phyloP scores from a whole-genome alignment of 2,113 vertebrate genomes.

The Ursus arctos region DNA sequence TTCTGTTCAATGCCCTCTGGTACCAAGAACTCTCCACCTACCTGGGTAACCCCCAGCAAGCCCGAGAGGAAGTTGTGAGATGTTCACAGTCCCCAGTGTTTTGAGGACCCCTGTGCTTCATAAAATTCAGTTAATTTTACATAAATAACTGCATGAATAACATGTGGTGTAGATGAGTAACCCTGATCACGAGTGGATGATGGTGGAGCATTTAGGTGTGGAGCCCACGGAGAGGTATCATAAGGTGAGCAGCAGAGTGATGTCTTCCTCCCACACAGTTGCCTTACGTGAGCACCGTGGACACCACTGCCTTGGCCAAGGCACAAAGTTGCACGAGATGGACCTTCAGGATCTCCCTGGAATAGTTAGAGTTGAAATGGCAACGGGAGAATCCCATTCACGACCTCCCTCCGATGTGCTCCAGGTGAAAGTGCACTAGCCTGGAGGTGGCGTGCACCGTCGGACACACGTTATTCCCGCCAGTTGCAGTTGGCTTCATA shows the following conservation, averaged over 20 bases:
- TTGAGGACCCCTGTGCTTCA: not conserved
- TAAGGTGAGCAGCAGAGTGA: fast-evolving
- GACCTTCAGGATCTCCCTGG: fast-evolving
- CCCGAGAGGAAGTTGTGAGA: not conserved
- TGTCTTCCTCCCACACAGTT: no score
- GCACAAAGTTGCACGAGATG: fast-evolving
- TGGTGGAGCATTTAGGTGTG: fast-evolving
- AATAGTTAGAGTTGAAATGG: no score
- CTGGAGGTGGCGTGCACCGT: fast-evolving
- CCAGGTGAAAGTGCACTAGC: no score
- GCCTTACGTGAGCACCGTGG: fast-evolving
- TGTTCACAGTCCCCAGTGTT: no score
- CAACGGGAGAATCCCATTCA: fast-evolving
- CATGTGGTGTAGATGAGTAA: no score
- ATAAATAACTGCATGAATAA: no score
- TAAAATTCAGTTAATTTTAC: not conserved
- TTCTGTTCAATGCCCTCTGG: not conserved
- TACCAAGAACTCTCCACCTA: not conserved
- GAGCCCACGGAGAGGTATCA: no score
- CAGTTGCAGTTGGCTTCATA: fast-evolving
- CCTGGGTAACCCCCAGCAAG: not conserved
- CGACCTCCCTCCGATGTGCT: fast-evolving
- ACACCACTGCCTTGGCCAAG: fast-evolving
- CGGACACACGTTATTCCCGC: fast-evolving
- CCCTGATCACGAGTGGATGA: not conserved